Conservation (phyloP, 2,888 invertebrate genomes). For the Miltochrista miniata region DNA sequence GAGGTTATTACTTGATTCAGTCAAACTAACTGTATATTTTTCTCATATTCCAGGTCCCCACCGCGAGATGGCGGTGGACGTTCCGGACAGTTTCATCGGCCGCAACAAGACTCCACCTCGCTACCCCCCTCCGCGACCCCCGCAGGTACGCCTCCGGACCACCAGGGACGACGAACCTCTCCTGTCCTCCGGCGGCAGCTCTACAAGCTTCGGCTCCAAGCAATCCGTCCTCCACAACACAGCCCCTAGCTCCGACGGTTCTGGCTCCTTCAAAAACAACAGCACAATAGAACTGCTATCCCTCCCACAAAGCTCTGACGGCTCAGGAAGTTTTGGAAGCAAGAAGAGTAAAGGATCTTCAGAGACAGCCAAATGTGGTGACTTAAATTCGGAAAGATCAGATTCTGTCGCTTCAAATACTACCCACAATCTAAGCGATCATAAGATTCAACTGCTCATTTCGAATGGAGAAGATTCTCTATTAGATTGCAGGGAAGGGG, state of each 20-base stretch:
- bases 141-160: constrained; percentile 83
- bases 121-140: constrained; percentile 92
- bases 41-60: constrained; percentile 88
- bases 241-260: constrained; percentile 68
- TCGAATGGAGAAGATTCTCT: constrained; percentile 77
- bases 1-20: no score
- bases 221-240: constrained; percentile 70
- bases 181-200: constrained; percentile 71
- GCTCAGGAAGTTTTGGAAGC: constrained; percentile 72
- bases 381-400: constrained; percentile 61
- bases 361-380: constrained; percentile 74
- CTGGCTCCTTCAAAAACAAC: constrained; percentile 72
- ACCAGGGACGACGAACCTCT: constrained; percentile 79
- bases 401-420: constrained; percentile 65
- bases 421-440: constrained; percentile 67
- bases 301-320: constrained; percentile 72
- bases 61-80: constrained; percentile 99
- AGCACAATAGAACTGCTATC: constrained; percentile 70
- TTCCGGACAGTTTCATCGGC: constrained; percentile 96
- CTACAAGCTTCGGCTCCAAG: constrained; percentile 76
- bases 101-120: constrained; percentile 95
- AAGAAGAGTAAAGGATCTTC: constrained; percentile 74
- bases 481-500: constrained; percentile 73
- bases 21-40: not conserved
- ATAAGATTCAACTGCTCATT: constrained; percentile 74